These are phyloP conservation scores for Podarcis muralis DNA, from an alignment of 2,113 vertebrate genomes.

Conservation along the genomic window DNA sequence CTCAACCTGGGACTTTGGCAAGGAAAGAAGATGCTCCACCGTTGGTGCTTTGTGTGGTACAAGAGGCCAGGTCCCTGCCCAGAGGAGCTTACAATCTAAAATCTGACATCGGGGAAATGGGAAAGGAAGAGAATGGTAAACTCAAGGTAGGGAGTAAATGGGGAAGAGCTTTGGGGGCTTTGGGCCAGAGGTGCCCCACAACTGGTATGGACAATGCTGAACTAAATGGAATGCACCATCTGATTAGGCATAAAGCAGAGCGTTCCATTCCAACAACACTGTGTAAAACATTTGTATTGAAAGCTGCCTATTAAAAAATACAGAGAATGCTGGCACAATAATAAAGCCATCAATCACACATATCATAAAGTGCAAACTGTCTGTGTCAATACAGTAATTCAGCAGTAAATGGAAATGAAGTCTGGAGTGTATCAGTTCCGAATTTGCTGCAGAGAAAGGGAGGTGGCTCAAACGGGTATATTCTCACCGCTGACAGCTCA, in stretches of 20 bases:
- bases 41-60: neutral
- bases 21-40: too few relatives aligned
- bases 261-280: neutral
- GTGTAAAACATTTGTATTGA: neutral
- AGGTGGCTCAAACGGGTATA: neutral
- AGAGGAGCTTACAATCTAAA: neutral
- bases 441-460: neutral
- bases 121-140: neutral
- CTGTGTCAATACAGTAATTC: constrained; percentile 26
- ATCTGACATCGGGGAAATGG: neutral
- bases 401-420: constrained; percentile 18
- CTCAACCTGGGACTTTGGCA: too few relatives aligned
- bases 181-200: too few relatives aligned
- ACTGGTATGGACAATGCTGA: neutral
- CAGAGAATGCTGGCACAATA: neutral
- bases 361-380: constrained; percentile 22
- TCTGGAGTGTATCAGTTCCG: neutral
- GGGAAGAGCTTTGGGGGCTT: too few relatives aligned
- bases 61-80: neutral
- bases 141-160: neutral
- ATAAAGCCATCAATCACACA: constrained; percentile 25
- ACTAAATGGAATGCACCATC: neutral
- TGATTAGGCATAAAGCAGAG: neutral
- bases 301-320: constrained; percentile 25
- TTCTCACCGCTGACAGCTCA: too few relatives aligned